Conservation (phyloP, 2,113 vertebrate species). For the Scortum barcoo region DNA sequence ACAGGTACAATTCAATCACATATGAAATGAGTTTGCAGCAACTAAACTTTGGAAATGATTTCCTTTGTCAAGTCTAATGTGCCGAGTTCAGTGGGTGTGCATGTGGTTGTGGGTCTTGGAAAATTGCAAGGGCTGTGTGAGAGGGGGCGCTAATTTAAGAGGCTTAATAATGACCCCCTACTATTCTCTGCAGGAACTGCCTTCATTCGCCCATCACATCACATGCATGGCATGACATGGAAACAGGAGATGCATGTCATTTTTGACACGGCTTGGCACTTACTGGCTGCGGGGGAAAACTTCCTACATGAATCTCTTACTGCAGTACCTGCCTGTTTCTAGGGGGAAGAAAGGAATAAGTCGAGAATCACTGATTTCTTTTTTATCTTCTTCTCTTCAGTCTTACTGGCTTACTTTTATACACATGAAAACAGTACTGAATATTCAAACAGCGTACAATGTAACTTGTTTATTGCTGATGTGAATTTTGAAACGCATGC, state of each 20-base stretch:
- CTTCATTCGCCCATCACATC: constrained; percentile 83
- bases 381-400: constrained; percentile 26
- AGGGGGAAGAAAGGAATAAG: constrained; percentile 37
- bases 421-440: constrained; percentile 10
- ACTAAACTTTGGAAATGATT: constrained; percentile 78
- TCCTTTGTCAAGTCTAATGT: constrained; percentile 69
- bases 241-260: constrained; percentile 81
- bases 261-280: constrained; percentile 82
- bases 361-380: constrained; percentile 24
- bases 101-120: constrained; percentile 45
- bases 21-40: constrained; percentile 78
- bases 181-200: constrained; percentile 80
- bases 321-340: constrained; percentile 62
- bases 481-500: constrained; percentile 11
- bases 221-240: constrained; percentile 81
- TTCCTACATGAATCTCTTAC: constrained; percentile 49
- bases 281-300: constrained; percentile 79
- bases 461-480: constrained; percentile 39
- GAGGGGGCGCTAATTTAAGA: constrained; percentile 80
- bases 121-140: constrained; percentile 68
- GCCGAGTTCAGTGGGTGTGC: constrained; percentile 36
- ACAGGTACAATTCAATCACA: constrained; percentile 79
- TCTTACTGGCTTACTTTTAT: constrained; percentile 26
- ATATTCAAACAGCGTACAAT: constrained; percentile 35
- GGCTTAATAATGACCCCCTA: constrained; percentile 83